These are phyloP conservation scores for Pocillopora grandis DNA, from an alignment of 92 coral and sea anemone species.

Conservation along the genomic window DNA sequence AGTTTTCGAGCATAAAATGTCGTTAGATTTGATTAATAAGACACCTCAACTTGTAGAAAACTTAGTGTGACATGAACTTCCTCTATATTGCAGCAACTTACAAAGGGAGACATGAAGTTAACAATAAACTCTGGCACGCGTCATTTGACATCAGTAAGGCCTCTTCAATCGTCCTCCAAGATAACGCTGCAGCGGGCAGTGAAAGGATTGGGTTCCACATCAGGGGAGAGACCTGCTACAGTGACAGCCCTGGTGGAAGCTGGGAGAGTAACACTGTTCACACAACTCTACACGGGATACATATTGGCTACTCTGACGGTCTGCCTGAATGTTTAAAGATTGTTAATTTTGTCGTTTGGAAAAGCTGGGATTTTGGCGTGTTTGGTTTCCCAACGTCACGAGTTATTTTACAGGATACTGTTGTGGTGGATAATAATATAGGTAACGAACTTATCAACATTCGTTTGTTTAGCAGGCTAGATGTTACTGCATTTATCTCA, in stretches of 20 bases:
- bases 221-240: slow-evolving; percentile 75
- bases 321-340: slow-evolving; percentile 68
- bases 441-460: slow-evolving; percentile 33
- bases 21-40: no score
- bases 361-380: slow-evolving; percentile 83
- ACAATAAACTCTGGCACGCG: slow-evolving; percentile 81
- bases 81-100: slow-evolving; percentile 56
- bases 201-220: slow-evolving; percentile 91
- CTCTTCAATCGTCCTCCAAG: slow-evolving; percentile 41
- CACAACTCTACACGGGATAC: slow-evolving; percentile 82
- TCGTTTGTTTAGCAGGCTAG: no score
- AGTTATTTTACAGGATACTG: slow-evolving; percentile 60
- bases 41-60: background rate
- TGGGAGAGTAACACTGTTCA: slow-evolving; percentile 85
- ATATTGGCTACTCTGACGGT: slow-evolving; percentile 79
- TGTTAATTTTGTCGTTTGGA: slow-evolving; percentile 73
- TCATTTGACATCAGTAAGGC: slow-evolving; percentile 74
- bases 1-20: no score
- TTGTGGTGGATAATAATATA: slow-evolving; percentile 70
- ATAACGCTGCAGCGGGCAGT: slow-evolving; percentile 90
- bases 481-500: no score
- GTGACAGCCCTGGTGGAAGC: slow-evolving; percentile 36
- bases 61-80: background rate
- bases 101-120: slow-evolving; percentile 66
- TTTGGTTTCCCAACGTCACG: slow-evolving; percentile 72